A percentile compares a stretch with the other conserved stretches of the same genome.
Evolutionary conservation across 2,888 invertebrate species (phyloP).

Genomic region (Acanthosepion pharaonis): DNA sequence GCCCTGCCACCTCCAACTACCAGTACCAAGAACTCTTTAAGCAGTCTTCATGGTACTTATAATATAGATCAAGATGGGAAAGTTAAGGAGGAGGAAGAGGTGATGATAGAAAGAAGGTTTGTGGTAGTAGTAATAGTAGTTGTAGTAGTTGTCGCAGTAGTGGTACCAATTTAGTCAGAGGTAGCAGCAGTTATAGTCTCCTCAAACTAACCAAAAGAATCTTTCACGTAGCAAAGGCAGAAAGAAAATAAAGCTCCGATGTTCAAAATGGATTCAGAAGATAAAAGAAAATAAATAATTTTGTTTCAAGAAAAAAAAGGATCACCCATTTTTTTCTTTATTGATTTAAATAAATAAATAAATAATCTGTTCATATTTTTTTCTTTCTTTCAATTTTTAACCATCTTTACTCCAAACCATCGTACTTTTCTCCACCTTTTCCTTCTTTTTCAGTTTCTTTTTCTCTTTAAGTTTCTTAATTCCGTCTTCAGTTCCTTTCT

Average conservation of each 20-base stretch:
- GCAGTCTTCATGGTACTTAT: background rate
- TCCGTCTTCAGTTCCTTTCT: background rate
- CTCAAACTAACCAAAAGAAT: background rate
- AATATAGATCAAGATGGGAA: background rate
- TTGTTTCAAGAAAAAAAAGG: background rate
- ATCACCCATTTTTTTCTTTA: background rate
- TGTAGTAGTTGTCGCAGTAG: background rate
- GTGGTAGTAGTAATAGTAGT: background rate
- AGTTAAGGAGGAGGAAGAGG: background rate
- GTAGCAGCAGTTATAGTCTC: background rate
- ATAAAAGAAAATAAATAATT: background rate
- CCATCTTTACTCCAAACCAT: background rate
- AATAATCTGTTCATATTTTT: background rate
- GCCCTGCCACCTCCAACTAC: conserved; percentile 12
- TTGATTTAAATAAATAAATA: background rate
- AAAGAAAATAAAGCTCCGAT: background rate
- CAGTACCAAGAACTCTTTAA: conserved; percentile 2
- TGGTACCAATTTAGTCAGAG: conserved; percentile 7
- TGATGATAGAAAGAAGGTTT: background rate
- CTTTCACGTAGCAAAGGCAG: background rate
- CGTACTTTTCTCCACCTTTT: background rate
- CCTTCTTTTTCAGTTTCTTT: too few relatives aligned
- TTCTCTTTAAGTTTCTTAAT: background rate
- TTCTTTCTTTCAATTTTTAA: background rate
- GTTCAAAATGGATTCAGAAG: background rate